These are phyloP conservation scores for Drosophila erecta DNA, from an alignment of 1,140 invertebrate species.

Conservation along the genomic window DNA sequence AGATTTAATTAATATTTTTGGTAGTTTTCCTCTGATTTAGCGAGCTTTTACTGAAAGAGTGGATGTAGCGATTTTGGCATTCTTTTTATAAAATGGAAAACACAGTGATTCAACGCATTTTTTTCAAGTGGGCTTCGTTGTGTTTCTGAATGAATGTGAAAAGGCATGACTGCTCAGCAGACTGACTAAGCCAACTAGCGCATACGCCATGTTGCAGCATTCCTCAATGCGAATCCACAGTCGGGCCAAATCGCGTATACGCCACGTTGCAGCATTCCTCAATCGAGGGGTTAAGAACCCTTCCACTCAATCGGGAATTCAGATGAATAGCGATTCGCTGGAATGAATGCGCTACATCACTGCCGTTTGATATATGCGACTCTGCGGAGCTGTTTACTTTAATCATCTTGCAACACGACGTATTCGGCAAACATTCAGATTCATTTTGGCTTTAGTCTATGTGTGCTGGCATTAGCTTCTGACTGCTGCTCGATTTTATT, in stretches of 20 bases:
- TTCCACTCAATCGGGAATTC: conserved; percentile 24
- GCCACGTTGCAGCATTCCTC: conserved; percentile 12
- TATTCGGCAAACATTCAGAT: conserved; percentile 62
- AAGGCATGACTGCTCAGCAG: too few relatives aligned
- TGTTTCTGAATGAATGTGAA: too few relatives aligned
- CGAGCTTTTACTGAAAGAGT: conserved; percentile 10
- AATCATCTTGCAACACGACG: conserved; percentile 55
- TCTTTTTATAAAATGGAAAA: background rate
- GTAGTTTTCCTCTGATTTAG: conserved; percentile 23
- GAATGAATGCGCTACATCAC: conserved; percentile 1
- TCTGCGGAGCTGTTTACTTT: conserved; percentile 35
- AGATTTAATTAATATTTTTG: conserved; percentile 30
- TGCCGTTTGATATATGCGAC: conserved; percentile 31
- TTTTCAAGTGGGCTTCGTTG: too few relatives aligned
- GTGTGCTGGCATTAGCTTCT: conserved; percentile 15
- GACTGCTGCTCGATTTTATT: conserved; percentile 55
- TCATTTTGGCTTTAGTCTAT: conserved; percentile 23
- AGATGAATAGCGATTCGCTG: conserved; percentile 10
- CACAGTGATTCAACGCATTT: too few relatives aligned
- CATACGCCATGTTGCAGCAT: too few relatives aligned
- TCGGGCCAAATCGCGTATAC: conserved; percentile 7
- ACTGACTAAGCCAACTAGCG: too few relatives aligned
- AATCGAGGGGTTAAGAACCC: background rate
- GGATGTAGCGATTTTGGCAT: conserved; percentile 1
- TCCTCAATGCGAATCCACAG: conserved; percentile 3